phyloP scores from a whole-genome alignment of 2,797 vertebrate species.

The Nannoperca obscura region DNA sequence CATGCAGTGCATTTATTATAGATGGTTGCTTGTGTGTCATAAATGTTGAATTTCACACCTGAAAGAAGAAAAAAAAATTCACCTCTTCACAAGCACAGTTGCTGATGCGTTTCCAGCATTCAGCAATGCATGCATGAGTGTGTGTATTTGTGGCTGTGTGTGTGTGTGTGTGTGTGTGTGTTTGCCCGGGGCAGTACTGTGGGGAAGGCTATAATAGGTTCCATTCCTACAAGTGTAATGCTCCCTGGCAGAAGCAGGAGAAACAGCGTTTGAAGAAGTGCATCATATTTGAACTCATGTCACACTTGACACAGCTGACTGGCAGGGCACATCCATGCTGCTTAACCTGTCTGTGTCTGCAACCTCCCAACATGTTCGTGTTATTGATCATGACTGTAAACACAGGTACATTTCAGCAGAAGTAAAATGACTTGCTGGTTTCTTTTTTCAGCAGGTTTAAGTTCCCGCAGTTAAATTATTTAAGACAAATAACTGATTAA shows the following conservation, averaged over 20 bases:
- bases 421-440: neutral
- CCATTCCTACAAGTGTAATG: conserved; percentile 53
- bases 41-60: conserved; percentile 15
- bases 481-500: neutral
- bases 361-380: conserved; percentile 6
- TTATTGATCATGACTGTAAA: conserved; percentile 10
- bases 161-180: conserved; percentile 39
- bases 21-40: neutral
- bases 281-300: conserved; percentile 50
- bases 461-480: neutral
- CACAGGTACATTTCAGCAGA: neutral
- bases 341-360: conserved; percentile 24
- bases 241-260: conserved; percentile 45
- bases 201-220: conserved; percentile 67
- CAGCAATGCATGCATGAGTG: neutral
- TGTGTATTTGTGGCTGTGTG: conserved; percentile 15
- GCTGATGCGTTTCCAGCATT: conserved; percentile 22
- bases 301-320: conserved; percentile 34
- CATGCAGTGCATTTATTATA: neutral
- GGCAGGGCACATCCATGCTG: conserved; percentile 13
- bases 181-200: conserved; percentile 59
- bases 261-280: conserved; percentile 48
- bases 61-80: conserved; percentile 35
- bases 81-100: conserved; percentile 15
- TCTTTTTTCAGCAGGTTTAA: neutral